Evolutionary conservation across 1,140 invertebrate species (phyloP), one percentile per base, ranked within the genome.

Genomic region (Eulimnadia texana): DNA sequence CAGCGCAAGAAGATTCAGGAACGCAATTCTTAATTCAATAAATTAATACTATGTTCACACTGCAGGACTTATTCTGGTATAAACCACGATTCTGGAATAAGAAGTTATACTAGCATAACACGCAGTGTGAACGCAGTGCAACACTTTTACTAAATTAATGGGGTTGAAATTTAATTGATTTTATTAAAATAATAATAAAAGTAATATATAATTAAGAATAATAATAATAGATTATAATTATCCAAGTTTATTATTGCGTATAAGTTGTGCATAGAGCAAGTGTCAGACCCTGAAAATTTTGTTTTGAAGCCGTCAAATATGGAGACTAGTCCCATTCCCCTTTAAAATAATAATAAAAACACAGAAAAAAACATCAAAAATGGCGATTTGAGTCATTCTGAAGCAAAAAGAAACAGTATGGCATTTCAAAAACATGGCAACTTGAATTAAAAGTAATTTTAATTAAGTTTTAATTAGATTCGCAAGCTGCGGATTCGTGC

Each of bases 1-100:
- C 66, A 67, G 49, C 58, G 65, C 20, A 67, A 66, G 51, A 66
- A 65, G 53, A 67, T 67, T 51, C 58, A 52, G 50, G 27, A 53
- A 20, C 20, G 20, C 11, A 54, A 20, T 54, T 53, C 52, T 19
- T 25, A 53, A 23, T 16, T 16, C 20, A 22, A 23, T 54, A 54
- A 22, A 54, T 13, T 13, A 25, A 3, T 54, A 13, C 20, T 54
- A 54, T 9, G 16, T 42, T 42, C 6, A 42, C 6, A 42, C n/a
- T n/a, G n/a, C n/a, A n/a, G n/a, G n/a, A n/a, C n/a, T n/a, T n/a
- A n/a, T n/a, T n/a, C n/a, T n/a, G n/a, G n/a, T n/a, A n/a, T n/a
- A n/a, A n/a, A 54, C 52, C 28, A 22, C 22, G 22, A 3, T 22
- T 25, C 16, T n/a, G 11, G 16, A 16, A 54, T 19, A n/a, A 19